Base-by-base conservation (phyloP, 2,888 invertebrate species). In the Ptychoptera albimana region DNA sequence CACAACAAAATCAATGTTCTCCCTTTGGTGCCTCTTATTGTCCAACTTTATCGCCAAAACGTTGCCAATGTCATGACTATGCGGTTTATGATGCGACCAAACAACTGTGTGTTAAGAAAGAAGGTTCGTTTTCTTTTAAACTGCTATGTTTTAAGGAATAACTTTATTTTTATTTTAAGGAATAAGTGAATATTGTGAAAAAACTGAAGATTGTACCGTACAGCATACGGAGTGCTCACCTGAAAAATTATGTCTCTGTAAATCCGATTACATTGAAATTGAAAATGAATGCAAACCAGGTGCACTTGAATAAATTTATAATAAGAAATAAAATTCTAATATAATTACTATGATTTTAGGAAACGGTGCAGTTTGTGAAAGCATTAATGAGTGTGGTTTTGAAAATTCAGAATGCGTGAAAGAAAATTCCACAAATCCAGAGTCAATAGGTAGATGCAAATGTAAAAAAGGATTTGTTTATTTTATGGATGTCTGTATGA, bases 1-100 rank as follows among this genome's bases (percentile, higher is more conserved):
- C 59, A 13, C 58, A 58, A 46, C 56, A 59, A 50, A 62, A 59
- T 47, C 64, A 64, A 50, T 64, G 64, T 46, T 61, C 63, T 52
- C 64, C 64, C 5, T 64, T 55, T 43, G 64, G 64, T n/a, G 58
- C 58, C 37, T 41, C 48, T 5, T 48, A 45, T 44, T 50, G 52
- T 35, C 53, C 57, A 44, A 57, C 59, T 39, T 52, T 51, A 30
- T 43, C 56, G 3, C 61, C 60, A 9, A 56, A 60, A 51, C 55
- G 58, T 13, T 64, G 64, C 47, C 57, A 56, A 8, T 64, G 64
- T 45, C 58, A 58, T 47, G 54, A 59, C 14, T 64, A 59, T 47
- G 61, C 64, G 5, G 53, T 55, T 36, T 64, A 58, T 35, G 57
- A 64, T 53, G 56, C 55, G 43, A 46, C 56, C 9, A 54, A 50